Conservation (phyloP, 2,113 vertebrate species). For the Oryzias curvinotus region DNA sequence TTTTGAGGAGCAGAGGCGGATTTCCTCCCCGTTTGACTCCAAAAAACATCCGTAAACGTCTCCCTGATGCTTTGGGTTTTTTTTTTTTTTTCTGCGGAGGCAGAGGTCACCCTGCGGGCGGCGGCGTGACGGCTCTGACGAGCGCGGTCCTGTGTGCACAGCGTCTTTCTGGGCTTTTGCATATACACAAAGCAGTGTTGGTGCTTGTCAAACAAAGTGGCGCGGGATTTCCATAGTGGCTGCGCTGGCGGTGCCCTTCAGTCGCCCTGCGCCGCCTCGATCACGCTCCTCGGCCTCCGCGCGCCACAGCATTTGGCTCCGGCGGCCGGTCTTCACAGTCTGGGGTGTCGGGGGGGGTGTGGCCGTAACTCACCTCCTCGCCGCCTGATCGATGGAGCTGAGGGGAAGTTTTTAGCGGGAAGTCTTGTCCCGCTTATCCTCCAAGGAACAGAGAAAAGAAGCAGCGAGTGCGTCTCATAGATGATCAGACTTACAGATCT, state of each 20-base stretch:
- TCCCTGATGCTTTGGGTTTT: too few relatives aligned
- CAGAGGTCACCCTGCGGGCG: constrained; percentile 63
- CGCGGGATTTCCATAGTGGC: constrained; percentile 74
- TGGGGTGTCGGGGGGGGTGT: constrained; percentile 12
- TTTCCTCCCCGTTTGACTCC: constrained; percentile 33
- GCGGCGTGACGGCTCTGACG: constrained; percentile 53
- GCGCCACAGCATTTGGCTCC: constrained; percentile 7
- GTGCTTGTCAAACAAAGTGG: constrained; percentile 79
- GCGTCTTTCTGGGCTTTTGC: constrained; percentile 71
- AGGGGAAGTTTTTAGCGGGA: not conserved
- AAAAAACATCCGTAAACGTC: constrained; percentile 6
- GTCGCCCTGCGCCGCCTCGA: constrained; percentile 47
- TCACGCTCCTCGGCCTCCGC: constrained; percentile 24
- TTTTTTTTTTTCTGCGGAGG: constrained; percentile 17
- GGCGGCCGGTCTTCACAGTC: constrained; percentile 12
- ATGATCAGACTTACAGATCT: too few relatives aligned
- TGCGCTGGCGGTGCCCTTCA: constrained; percentile 71
- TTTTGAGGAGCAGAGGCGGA: too few relatives aligned
- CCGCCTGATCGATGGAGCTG: constrained; percentile 25
- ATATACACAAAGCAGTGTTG: constrained; percentile 77
- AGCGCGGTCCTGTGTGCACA: constrained; percentile 48
- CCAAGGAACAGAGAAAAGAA: too few relatives aligned
- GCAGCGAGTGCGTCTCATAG: too few relatives aligned
- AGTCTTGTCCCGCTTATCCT: too few relatives aligned
- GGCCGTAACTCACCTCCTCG: not conserved